Percentiles rank a stretch among this genome's conserved stretches.
phyloP scores from a whole-genome alignment of 92 coral and sea anemone genomes.

The Porites divaricata region DNA sequence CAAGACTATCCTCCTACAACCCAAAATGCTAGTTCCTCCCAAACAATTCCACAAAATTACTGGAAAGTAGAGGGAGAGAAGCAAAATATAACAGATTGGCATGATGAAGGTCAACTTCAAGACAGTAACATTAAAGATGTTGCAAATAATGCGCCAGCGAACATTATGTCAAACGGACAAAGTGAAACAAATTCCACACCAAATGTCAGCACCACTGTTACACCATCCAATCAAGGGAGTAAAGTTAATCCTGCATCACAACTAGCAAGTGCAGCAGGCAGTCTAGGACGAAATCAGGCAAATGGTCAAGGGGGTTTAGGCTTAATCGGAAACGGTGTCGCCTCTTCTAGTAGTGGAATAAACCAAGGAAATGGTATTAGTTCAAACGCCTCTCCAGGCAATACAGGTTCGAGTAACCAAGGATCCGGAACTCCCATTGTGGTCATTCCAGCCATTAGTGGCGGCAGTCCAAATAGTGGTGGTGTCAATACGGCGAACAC shows the following conservation, averaged over 20 bases:
- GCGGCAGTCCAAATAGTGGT: background rate
- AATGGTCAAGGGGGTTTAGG: background rate
- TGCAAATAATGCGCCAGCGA: background rate
- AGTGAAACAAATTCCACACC: background rate
- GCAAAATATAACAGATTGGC: background rate
- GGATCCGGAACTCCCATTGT: background rate
- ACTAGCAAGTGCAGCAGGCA: background rate
- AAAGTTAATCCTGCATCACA: background rate
- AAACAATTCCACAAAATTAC: background rate
- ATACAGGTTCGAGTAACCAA: background rate
- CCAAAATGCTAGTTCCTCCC: background rate
- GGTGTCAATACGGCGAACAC: background rate
- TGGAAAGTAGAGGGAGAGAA: background rate
- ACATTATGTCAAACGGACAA: background rate
- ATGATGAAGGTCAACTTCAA: background rate
- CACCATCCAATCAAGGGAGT: background rate
- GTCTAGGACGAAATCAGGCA: background rate
- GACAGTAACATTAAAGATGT: background rate
- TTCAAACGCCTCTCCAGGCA: background rate
- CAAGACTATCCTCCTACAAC: background rate
- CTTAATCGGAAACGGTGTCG: background rate
- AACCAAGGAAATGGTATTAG: background rate
- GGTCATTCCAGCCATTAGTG: background rate
- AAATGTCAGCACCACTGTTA: background rate
- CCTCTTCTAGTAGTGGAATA: background rate